Conservation (phyloP, 92 coral and sea anemone genomes). For the Parazoanthus swiftii region DNA sequence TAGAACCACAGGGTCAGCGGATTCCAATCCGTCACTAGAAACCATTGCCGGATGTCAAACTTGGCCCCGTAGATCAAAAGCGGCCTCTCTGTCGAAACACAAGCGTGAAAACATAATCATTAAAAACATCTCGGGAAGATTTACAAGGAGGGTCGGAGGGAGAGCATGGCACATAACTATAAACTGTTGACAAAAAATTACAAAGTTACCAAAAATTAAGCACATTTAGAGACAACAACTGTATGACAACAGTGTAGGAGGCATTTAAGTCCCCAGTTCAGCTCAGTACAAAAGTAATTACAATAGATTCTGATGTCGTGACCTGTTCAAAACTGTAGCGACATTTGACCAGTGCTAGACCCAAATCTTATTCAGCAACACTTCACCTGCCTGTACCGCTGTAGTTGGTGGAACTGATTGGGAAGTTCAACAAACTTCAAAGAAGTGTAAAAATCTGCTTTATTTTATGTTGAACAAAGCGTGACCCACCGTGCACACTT, state of each 20-base stretch:
- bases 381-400: too few species aligned
- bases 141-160: too few species aligned
- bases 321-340: neutral
- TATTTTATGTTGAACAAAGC: too few species aligned
- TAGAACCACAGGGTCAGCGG: conserved; percentile 97
- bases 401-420: too few species aligned
- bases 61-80: conserved; percentile 85
- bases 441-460: too few species aligned
- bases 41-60: conserved; percentile 99
- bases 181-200: too few species aligned
- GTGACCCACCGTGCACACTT: too few species aligned
- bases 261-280: neutral
- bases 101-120: neutral
- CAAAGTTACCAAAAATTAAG: too few species aligned
- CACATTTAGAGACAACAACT: too few species aligned
- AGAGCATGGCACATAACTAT: too few species aligned
- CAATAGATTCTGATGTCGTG: too few species aligned
- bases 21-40: conserved; percentile 98
- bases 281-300: neutral
- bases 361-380: neutral
- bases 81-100: conserved; percentile 71
- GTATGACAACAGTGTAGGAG: neutral
- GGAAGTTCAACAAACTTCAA: too few species aligned
- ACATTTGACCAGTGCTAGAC: neutral
- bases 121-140: neutral